Conservation (phyloP, 1,140 invertebrate species). For the Sminthurides bifidus region DNA sequence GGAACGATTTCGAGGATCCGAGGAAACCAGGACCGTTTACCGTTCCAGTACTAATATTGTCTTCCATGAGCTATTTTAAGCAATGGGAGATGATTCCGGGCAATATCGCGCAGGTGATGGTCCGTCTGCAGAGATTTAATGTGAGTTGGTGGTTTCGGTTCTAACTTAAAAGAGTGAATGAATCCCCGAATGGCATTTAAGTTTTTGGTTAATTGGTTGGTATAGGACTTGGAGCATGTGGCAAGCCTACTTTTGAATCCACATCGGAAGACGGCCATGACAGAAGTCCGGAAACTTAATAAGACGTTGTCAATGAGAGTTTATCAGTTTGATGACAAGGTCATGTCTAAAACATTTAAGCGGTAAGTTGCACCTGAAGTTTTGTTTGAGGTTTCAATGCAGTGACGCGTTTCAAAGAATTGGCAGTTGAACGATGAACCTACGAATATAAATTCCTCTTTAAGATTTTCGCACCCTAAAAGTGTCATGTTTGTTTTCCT, state of each 20-base stretch:
- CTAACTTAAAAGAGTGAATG: neutral
- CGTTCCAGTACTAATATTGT: slow-evolving; percentile 26
- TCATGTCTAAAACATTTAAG: slow-evolving; percentile 32
- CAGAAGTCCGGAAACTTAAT: slow-evolving; percentile 29
- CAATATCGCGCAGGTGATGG: slow-evolving; percentile 28
- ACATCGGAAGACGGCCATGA: slow-evolving; percentile 28
- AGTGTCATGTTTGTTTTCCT: too few relatives aligned
- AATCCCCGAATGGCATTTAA: neutral
- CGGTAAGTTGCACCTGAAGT: slow-evolving; percentile 11
- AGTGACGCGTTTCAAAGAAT: neutral
- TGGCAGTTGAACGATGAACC: neutral
- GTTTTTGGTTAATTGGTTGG: neutral
- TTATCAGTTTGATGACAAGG: slow-evolving; percentile 27
- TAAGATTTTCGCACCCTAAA: too few relatives aligned
- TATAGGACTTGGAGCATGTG: slow-evolving; percentile 27
- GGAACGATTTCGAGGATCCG: slow-evolving; percentile 31
- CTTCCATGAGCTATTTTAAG: slow-evolving; percentile 20
- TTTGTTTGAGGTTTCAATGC: neutral
- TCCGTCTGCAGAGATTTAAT: slow-evolving; percentile 28
- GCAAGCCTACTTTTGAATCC: slow-evolving; percentile 21
- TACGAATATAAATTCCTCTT: neutral
- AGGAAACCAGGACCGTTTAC: slow-evolving; percentile 24
- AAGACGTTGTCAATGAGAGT: slow-evolving; percentile 22
- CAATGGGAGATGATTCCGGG: slow-evolving; percentile 27
- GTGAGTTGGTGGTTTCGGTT: slow-evolving; percentile 8